A percentile compares a stretch with the other conserved stretches of the same genome.
Conservation (phyloP, 1,140 invertebrate genomes). For the Drosophila persimilis region DNA sequence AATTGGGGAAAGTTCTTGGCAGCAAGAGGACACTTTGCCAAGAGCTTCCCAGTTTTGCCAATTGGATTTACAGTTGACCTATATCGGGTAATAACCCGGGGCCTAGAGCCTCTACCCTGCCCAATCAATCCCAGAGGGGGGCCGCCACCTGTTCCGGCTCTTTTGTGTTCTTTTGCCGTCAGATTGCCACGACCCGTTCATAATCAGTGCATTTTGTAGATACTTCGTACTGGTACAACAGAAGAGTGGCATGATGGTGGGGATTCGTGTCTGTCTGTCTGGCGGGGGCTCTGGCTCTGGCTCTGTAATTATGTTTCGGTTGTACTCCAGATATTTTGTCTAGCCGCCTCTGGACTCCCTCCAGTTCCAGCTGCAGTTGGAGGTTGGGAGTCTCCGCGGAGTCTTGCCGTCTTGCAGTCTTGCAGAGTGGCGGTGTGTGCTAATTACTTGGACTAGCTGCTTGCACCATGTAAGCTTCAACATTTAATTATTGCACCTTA, state of each 20-base stretch:
- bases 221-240: conserved; percentile 16
- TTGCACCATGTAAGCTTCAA: conserved; percentile 71
- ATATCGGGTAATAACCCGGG: conserved; percentile 57
- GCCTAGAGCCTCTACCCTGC: conserved; percentile 30
- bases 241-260: conserved; percentile 50
- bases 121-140: conserved; percentile 37
- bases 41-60: conserved; percentile 13
- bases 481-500: conserved; percentile 81
- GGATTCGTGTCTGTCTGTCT: conserved; percentile 60
- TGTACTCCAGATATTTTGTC: conserved; percentile 79
- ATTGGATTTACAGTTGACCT: conserved; percentile 59
- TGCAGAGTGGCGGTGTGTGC: conserved; percentile 46
- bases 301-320: conserved; percentile 72
- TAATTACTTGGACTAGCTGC: conserved; percentile 74
- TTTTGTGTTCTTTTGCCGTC: conserved; percentile 22
- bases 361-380: too few relatives aligned
- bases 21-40: conserved; percentile 3
- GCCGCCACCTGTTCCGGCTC: conserved; percentile 37
- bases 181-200: conserved; percentile 58
- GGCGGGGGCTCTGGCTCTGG: background rate
- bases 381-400: conserved; percentile 16
- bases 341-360: conserved; percentile 51
- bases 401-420: conserved; percentile 40
- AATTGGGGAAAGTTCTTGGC: conserved; percentile 20
- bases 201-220: conserved; percentile 79